phyloP scores from a whole-genome alignment of 2,113 vertebrate genomes.

The Solenodon paradoxus region DNA sequence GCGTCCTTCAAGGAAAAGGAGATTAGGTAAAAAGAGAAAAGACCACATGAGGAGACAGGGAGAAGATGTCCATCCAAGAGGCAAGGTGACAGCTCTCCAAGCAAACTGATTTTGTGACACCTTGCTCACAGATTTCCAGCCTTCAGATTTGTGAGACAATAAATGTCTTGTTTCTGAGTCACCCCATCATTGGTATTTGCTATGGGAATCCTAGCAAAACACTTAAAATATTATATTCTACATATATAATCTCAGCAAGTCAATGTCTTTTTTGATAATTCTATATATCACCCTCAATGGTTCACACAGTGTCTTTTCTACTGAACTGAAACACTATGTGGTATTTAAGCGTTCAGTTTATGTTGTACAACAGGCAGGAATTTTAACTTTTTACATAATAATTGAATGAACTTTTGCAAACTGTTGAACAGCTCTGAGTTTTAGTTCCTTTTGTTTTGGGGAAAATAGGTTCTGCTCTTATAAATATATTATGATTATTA shows the following conservation, averaged over 20 bases:
- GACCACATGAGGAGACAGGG: background rate
- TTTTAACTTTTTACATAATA: background rate
- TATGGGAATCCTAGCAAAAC: background rate
- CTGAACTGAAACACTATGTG: background rate
- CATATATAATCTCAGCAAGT: background rate
- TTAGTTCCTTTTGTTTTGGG: background rate
- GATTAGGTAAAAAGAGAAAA: background rate
- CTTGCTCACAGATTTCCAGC: background rate
- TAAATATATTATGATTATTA: background rate
- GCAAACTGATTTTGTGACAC: background rate
- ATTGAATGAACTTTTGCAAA: background rate
- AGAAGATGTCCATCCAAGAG: background rate
- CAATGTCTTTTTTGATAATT: background rate
- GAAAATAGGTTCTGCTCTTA: background rate
- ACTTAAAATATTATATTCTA: background rate
- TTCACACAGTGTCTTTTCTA: background rate
- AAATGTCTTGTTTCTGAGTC: background rate
- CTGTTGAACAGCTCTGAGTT: background rate
- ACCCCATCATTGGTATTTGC: background rate
- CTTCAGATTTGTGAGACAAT: background rate
- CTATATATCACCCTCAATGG: background rate
- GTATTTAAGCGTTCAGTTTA: background rate
- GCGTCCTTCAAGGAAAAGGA: background rate
- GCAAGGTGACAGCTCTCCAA: background rate
- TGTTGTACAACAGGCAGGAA: background rate